These are phyloP conservation scores for Diachrysia chrysitis DNA, from an alignment of 2,888 invertebrate species.

Conservation along the genomic window DNA sequence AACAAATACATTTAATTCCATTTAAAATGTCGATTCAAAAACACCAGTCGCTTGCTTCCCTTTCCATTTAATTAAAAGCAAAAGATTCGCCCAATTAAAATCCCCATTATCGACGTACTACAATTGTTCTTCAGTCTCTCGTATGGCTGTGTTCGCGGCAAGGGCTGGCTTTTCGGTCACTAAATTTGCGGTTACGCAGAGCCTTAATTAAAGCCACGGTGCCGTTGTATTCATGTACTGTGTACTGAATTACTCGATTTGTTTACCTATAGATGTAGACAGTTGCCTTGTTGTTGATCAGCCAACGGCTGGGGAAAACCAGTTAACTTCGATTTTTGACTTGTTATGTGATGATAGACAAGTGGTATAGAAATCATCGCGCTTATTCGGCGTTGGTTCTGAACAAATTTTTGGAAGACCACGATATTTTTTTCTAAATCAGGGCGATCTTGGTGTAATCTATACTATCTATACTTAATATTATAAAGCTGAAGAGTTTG, in stretches of 20 bases:
- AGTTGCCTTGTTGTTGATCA: constrained; percentile 12
- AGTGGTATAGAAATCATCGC: too few species aligned
- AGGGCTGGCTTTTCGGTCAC: constrained; percentile 66
- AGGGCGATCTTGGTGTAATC: too few species aligned
- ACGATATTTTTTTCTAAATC: too few species aligned
- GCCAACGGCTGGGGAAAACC: background rate
- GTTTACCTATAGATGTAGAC: constrained; percentile 16
- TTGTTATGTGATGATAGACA: background rate
- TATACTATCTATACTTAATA: too few species aligned
- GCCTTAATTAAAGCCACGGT: constrained; percentile 72
- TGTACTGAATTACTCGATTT: constrained; percentile 36
- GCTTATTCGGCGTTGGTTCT: too few species aligned
- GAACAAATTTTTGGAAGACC: too few species aligned
- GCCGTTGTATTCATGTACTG: constrained; percentile 51
- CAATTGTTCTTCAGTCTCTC: background rate
- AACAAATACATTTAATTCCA: background rate
- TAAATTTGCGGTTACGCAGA: constrained; percentile 73
- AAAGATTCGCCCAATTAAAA: constrained; percentile 2
- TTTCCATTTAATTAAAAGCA: background rate
- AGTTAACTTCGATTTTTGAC: background rate
- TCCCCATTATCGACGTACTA: background rate
- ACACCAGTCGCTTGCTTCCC: background rate
- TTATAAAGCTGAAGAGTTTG: too few species aligned
- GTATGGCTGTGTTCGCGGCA: constrained; percentile 27
- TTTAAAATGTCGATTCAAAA: background rate